Percentiles rank a stretch among this genome's conserved stretches.
Evolutionary conservation across 2,113 vertebrate genomes (phyloP).

Genomic region (Pteruthius melanotis): DNA sequence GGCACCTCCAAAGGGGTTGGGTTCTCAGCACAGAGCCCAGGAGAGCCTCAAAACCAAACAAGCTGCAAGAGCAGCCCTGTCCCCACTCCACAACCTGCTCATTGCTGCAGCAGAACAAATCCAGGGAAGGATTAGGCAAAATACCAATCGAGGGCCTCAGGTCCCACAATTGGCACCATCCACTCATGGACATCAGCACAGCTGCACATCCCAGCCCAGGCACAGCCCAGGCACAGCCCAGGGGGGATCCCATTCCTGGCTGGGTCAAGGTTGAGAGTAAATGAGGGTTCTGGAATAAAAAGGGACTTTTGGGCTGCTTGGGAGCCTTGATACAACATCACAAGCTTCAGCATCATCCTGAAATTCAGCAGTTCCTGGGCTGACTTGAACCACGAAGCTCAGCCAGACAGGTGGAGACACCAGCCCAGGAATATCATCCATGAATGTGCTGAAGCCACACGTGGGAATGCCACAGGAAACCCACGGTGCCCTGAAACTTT

Average conservation of each 20-base stretch:
- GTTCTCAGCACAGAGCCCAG: not conserved
- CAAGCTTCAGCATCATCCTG: not conserved
- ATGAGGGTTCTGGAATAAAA: not conserved
- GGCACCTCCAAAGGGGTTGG: not conserved
- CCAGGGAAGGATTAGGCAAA: not conserved
- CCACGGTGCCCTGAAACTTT: fast-evolving
- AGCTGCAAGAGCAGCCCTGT: not conserved
- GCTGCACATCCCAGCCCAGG: not conserved
- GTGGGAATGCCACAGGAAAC: not conserved
- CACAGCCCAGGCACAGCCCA: not conserved
- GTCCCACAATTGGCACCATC: fast-evolving
- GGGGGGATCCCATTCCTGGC: not conserved
- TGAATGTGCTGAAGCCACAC: not conserved
- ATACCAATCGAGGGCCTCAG: not conserved
- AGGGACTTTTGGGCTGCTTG: not conserved
- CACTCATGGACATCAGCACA: not conserved
- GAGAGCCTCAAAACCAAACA: not conserved
- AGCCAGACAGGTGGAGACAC: not conserved
- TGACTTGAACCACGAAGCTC: not conserved
- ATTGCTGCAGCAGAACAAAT: not conserved
- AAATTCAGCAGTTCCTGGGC: not conserved
- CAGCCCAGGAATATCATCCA: not conserved
- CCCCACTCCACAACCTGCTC: not conserved
- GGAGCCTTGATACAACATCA: not conserved
- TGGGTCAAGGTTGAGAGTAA: fast-evolving